Percentiles rank a stretch among this genome's conserved stretches.
phyloP scores from a whole-genome alignment of 2,113 vertebrate species.

The Ceyx melanurus region DNA sequence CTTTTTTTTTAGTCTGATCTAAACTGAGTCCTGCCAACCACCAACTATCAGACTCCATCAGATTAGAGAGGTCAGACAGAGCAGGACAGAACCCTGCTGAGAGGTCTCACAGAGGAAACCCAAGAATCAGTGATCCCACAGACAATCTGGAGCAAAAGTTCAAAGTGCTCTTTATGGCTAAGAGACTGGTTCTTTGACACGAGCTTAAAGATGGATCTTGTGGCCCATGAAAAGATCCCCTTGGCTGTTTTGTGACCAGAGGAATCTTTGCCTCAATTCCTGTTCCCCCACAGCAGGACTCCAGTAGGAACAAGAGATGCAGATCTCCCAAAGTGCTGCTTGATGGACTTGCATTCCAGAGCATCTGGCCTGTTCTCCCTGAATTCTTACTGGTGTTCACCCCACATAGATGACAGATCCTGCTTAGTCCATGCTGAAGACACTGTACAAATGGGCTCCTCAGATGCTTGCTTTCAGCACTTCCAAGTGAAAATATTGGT shows the following conservation, averaged over 20 bases:
- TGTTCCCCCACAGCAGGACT: background rate
- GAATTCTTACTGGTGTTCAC: background rate
- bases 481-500: background rate
- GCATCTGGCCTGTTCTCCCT: background rate
- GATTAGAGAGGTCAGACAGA: background rate
- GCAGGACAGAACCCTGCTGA: background rate
- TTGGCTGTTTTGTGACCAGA: background rate
- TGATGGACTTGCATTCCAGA: background rate
- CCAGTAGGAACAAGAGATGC: background rate
- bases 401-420: background rate
- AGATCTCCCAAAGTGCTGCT: background rate
- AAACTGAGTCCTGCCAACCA: background rate
- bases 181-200: background rate
- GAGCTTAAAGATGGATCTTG: background rate
- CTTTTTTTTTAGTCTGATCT: background rate
- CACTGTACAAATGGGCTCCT: background rate
- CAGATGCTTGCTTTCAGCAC: background rate
- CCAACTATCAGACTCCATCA: background rate
- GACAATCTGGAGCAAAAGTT: background rate
- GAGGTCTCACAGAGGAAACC: background rate
- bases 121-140: rapidly evolving
- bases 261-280: background rate
- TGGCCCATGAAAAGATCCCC: background rate
- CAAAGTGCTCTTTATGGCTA: background rate
- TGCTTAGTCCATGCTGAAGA: background rate